Conservation (phyloP, 2,888 invertebrate species). For the Tenthredo notha region DNA sequence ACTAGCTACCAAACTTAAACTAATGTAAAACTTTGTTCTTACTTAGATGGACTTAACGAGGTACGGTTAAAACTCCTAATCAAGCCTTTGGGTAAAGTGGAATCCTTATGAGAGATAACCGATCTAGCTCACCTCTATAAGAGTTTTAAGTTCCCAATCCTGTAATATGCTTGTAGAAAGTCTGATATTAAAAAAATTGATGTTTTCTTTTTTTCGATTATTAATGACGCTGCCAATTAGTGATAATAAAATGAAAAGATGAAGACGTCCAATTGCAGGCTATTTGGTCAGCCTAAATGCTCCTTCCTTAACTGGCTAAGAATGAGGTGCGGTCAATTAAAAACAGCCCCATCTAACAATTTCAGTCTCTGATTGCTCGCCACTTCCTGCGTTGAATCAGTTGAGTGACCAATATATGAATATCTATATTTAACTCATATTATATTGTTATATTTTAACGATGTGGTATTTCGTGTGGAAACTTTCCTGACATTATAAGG, state of each 20-base stretch:
- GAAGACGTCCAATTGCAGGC: neutral
- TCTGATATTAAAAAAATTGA: neutral
- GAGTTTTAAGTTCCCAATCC: neutral
- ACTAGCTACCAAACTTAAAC: neutral
- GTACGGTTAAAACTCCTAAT: neutral
- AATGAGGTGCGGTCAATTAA: slow-evolving; percentile 29
- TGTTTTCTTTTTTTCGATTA: neutral
- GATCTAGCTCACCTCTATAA: neutral
- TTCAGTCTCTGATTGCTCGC: slow-evolving; percentile 22
- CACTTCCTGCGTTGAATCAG: slow-evolving; percentile 31
- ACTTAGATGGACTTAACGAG: neutral
- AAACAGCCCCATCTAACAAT: neutral
- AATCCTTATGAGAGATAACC: neutral
- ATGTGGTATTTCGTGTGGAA: neutral
- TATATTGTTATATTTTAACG: neutral
- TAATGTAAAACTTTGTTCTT: neutral
- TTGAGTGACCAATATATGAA: neutral
- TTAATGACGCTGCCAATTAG: neutral
- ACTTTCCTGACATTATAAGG: neutral
- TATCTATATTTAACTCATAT: neutral
- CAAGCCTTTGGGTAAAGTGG: neutral
- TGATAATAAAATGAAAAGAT: neutral
- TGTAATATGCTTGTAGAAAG: neutral
- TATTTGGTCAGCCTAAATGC: slow-evolving; percentile 17
- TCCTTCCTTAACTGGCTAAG: slow-evolving; percentile 14